Conservation (phyloP, 1,140 invertebrate species). For the Tetramorium parvispinum region DNA sequence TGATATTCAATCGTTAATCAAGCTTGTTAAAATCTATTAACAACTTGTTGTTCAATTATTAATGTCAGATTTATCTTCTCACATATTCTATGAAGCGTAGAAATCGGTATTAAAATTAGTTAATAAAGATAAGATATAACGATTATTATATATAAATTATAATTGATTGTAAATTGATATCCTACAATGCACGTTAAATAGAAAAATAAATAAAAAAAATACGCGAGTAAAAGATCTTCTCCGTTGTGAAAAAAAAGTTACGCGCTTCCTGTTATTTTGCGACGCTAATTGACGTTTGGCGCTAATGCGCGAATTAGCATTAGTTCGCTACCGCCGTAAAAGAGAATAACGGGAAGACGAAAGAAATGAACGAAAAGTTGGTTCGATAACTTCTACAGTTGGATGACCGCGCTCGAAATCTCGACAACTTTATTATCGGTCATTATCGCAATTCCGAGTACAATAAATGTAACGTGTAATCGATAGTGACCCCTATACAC, state of each 20-base stretch:
- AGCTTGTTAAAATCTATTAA: background rate
- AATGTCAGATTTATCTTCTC: background rate
- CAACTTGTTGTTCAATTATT: background rate
- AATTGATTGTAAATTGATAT: background rate
- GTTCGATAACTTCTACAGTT: conserved; percentile 11
- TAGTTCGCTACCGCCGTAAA: background rate
- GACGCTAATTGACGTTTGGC: conserved; percentile 58
- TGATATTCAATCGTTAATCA: background rate
- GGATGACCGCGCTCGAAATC: conserved; percentile 63
- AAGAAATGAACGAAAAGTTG: background rate
- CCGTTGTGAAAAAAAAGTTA: background rate
- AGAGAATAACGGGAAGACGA: background rate
- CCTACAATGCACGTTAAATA: background rate
- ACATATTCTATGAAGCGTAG: background rate
- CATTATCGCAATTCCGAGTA: conserved; percentile 59
- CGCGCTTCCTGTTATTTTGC: background rate
- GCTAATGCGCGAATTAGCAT: conserved; percentile 49
- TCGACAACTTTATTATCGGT: conserved; percentile 68
- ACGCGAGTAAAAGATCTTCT: background rate
- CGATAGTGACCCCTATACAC: background rate
- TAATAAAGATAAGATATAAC: conserved; percentile 4
- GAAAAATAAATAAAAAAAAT: background rate
- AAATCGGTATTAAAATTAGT: background rate
- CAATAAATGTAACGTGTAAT: conserved; percentile 59
- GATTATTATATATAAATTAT: background rate